These are phyloP conservation scores for Paracentrotus lividus DNA, from an alignment of 53 echinoderm and acorn worm genomes.

Conservation along the genomic window DNA sequence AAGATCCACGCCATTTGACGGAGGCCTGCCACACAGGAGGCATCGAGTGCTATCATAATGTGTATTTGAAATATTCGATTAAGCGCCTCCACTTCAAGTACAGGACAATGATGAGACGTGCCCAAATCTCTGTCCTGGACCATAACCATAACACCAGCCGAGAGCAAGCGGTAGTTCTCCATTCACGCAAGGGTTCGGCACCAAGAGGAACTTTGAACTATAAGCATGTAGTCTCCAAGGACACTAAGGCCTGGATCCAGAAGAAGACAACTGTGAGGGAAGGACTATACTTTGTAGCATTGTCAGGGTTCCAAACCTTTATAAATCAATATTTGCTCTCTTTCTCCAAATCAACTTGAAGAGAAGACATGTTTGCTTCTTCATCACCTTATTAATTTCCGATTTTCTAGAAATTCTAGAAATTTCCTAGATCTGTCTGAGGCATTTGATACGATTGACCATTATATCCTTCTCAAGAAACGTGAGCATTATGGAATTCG, in stretches of 20 bases:
- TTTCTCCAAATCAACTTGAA: too few relatives aligned
- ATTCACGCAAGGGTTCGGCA: neutral
- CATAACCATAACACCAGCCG: too few relatives aligned
- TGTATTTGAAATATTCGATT: conserved; percentile 71
- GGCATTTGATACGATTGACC: too few relatives aligned
- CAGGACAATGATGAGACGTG: conserved; percentile 56
- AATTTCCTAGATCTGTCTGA: too few relatives aligned
- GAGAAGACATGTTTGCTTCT: too few relatives aligned
- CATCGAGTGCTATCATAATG: conserved; percentile 72
- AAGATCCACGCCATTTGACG: conserved; percentile 70
- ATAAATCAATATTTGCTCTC: too few relatives aligned
- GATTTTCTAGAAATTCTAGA: too few relatives aligned
- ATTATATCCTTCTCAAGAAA: too few relatives aligned
- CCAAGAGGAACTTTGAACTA: neutral
- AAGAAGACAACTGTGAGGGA: neutral
- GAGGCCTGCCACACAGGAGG: conserved; percentile 79
- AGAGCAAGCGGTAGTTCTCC: neutral
- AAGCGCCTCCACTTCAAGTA: conserved; percentile 72
- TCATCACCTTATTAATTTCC: too few relatives aligned
- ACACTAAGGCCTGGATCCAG: neutral
- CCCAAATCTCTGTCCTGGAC: too few relatives aligned
- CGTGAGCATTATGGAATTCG: too few relatives aligned
- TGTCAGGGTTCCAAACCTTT: too few relatives aligned
- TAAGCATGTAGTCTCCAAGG: neutral
- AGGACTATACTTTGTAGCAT: neutral